Base-by-base conservation (phyloP, 2,113 vertebrate genomes). In the Dryoscopus gambensis region DNA sequence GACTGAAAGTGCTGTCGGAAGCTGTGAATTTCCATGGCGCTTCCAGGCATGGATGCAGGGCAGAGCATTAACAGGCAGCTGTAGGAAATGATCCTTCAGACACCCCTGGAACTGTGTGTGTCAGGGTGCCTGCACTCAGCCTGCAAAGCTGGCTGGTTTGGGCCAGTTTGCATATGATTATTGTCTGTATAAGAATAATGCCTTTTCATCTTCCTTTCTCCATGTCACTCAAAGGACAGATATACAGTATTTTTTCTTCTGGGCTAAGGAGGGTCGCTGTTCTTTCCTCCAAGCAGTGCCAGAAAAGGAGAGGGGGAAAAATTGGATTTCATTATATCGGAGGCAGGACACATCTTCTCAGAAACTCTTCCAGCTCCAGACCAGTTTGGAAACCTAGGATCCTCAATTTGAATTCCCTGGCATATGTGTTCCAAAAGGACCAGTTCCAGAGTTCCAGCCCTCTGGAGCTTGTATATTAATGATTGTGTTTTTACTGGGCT, bases 1-100 rank as follows among this genome's bases (percentile, higher is more conserved):
- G 76, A 25, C 63, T 67, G 75, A 49, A 79, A 70, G 35, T 50
- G 53, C 71, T 93, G 83, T 80, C 88, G 93, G 75, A 77, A 89
- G 46, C 62, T 64, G 62, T 83, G 82, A 49, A 70, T 80, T 64
- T 80, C 19, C 59, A 28, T 33, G 50, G 50, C 0, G 0, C 30
- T 77, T 86, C 25, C 67, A 80, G 67, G 17, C 37, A 9, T 4
- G n/a, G 87, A 57, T n/a, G 35, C n/a, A 60, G 70, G 53, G 31
- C 67, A 79, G 62, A 31, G 2, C 40, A 53, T 68, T 68, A 23
- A 15, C 33, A 18, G 31, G 37, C 31, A 83, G 57, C 57, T 92
- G 40, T 20, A 83, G 62, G 37, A 88, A 69, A 65, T 42, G 63
- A 49, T 64, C 62, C 70, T 79, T 78, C n/a, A 44, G 47, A 39